phyloP scores from a whole-genome alignment of 30 jellyfish, hydroid and myxozoan genomes.

The Rhopilema esculentum region DNA sequence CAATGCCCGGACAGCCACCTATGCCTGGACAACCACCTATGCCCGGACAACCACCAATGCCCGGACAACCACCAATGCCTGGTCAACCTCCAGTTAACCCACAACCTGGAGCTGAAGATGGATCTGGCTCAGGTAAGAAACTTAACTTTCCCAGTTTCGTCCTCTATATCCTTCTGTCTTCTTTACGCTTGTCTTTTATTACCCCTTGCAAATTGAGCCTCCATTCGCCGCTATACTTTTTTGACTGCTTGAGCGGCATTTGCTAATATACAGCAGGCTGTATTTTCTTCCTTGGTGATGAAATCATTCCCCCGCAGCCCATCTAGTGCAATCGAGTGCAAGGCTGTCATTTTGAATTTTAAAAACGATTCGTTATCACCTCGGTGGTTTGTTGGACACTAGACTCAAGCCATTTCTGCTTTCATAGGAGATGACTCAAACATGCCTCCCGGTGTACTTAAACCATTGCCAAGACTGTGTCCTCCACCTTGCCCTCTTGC shows the following conservation, averaged over 20 bases:
- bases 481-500: slow-evolving; percentile 70
- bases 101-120: slow-evolving; percentile 55
- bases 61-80: slow-evolving; percentile 55
- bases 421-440: slow-evolving; percentile 57
- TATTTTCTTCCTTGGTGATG: too few relatives aligned
- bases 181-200: not conserved
- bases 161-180: not conserved
- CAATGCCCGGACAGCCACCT: slow-evolving; percentile 64
- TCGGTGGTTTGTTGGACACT: too few relatives aligned
- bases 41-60: slow-evolving; percentile 58
- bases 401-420: not conserved
- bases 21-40: slow-evolving; percentile 37
- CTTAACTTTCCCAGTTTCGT: not conserved
- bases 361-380: too few relatives aligned
- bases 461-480: slow-evolving; percentile 68
- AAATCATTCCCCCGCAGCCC: too few relatives aligned
- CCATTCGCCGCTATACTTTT: not conserved
- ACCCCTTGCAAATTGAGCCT: not conserved
- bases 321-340: too few relatives aligned
- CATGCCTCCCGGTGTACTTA: slow-evolving; percentile 69
- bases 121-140: slow-evolving; percentile 64
- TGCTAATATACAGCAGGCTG: too few relatives aligned
- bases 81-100: slow-evolving; percentile 50
- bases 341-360: too few relatives aligned
- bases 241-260: too few relatives aligned